These are phyloP conservation scores for Momotus momota DNA, from an alignment of 2,797 vertebrate species.

Conservation along the genomic window DNA sequence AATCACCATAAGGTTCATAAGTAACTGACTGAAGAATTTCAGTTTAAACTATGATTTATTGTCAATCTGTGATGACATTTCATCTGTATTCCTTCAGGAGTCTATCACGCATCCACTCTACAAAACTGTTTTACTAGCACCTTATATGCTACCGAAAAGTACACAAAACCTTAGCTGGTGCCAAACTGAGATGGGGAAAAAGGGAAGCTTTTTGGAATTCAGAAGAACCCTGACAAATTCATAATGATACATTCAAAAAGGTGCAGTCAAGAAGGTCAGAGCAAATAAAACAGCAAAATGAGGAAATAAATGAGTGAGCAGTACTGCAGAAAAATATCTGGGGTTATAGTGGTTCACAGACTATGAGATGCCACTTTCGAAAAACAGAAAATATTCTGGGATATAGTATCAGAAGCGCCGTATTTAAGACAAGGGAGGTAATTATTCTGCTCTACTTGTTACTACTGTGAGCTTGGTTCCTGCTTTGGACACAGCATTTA, in stretches of 20 bases:
- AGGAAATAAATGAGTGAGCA: not conserved
- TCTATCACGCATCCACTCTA: not conserved
- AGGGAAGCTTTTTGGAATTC: not conserved
- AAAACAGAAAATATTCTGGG: not conserved
- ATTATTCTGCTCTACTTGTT: constrained; percentile 69
- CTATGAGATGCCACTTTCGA: not conserved
- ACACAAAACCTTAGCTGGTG: not conserved
- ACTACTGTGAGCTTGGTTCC: not conserved
- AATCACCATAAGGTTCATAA: not conserved
- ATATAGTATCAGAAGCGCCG: not conserved
- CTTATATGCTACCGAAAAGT: not conserved
- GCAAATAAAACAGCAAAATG: not conserved
- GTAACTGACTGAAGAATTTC: not conserved
- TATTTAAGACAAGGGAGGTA: constrained; percentile 14
- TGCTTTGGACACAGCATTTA: constrained; percentile 1
- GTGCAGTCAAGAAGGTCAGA: not conserved
- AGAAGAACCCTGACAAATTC: not conserved
- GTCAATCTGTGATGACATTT: not conserved
- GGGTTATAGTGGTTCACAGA: not conserved
- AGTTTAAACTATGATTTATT: not conserved
- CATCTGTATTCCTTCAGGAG: not conserved
- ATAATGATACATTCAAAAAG: not conserved
- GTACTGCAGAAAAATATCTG: constrained; percentile 14
- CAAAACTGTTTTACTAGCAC: not conserved
- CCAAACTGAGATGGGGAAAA: not conserved